Evolutionary conservation across 2,888 invertebrate genomes (phyloP).

Genomic region (Carcina quercana): DNA sequence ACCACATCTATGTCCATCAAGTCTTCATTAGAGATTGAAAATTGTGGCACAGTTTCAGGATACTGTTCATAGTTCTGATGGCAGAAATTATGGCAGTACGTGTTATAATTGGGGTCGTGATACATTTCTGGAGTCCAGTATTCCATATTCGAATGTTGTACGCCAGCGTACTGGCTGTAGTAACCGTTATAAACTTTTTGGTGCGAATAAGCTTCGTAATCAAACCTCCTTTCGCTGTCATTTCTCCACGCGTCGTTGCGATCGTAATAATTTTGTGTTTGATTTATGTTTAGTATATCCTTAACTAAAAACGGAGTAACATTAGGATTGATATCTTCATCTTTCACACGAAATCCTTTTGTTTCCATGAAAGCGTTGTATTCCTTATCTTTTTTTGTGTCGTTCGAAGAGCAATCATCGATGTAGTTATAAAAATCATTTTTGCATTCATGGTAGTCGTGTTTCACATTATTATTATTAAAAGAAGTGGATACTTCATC

Average conservation of each 20-base stretch:
- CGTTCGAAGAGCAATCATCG: too few relatives aligned
- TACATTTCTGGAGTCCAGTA: slow-evolving; percentile 54
- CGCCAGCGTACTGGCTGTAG: slow-evolving; percentile 49
- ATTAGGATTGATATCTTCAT: slow-evolving; percentile 37
- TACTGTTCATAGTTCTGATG: slow-evolving; percentile 52
- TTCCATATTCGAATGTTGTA: slow-evolving; percentile 45
- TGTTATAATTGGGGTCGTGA: slow-evolving; percentile 49
- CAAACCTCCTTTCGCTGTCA: slow-evolving; percentile 39
- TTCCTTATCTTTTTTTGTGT: slow-evolving; percentile 35
- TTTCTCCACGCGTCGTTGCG: slow-evolving; percentile 49
- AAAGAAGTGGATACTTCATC: slow-evolving; percentile 54
- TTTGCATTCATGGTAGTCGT: slow-evolving; percentile 47
- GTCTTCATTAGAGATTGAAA: slow-evolving; percentile 27
- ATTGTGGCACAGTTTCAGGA: slow-evolving; percentile 16
- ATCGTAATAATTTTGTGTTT: slow-evolving; percentile 44
- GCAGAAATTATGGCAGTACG: slow-evolving; percentile 52
- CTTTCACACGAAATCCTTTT: slow-evolving; percentile 36
- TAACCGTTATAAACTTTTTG: slow-evolving; percentile 35
- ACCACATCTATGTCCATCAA: slow-evolving; percentile 21
- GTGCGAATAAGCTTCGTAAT: slow-evolving; percentile 41
- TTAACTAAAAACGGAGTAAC: slow-evolving; percentile 62
- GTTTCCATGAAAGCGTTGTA: slow-evolving; percentile 27
- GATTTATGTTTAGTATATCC: slow-evolving; percentile 56
- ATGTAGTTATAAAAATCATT: slow-evolving; percentile 37
- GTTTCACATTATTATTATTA: slow-evolving; percentile 47